phyloP scores from a whole-genome alignment of 2,888 invertebrate genomes.

The Lithosia quadra region DNA sequence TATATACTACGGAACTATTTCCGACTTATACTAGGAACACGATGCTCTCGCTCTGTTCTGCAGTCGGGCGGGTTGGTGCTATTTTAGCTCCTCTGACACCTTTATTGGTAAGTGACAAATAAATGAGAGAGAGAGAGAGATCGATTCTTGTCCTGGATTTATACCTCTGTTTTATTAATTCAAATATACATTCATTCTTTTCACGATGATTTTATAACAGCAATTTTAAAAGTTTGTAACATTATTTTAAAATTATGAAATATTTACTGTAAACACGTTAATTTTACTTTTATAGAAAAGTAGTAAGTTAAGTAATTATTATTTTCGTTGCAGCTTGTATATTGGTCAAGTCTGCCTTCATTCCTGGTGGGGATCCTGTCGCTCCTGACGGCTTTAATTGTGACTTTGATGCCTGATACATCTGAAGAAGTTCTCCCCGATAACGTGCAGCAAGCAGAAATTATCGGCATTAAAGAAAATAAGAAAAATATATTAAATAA shows the following conservation, averaged over 20 bases:
- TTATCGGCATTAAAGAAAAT: neutral
- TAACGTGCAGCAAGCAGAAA: slow-evolving; percentile 11
- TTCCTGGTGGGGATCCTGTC: slow-evolving; percentile 53
- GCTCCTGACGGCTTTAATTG: slow-evolving; percentile 48
- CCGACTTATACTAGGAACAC: slow-evolving; percentile 25
- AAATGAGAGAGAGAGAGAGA: too few relatives aligned
- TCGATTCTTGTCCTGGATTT: too few relatives aligned
- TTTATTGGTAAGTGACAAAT: slow-evolving; percentile 23
- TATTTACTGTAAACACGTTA: too few relatives aligned
- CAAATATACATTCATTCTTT: too few relatives aligned
- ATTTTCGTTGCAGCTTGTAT: slow-evolving; percentile 57
- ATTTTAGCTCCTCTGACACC: slow-evolving; percentile 24
- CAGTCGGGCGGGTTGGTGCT: slow-evolving; percentile 16
- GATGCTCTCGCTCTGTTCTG: slow-evolving; percentile 24
- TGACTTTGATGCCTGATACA: slow-evolving; percentile 56
- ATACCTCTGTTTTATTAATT: too few relatives aligned
- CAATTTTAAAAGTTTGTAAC: too few relatives aligned
- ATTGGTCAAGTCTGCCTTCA: slow-evolving; percentile 56
- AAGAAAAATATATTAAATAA: neutral
- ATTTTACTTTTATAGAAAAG: too few relatives aligned
- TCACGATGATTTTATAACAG: too few relatives aligned
- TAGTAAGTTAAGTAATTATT: neutral
- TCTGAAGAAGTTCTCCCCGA: slow-evolving; percentile 44
- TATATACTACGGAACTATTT: slow-evolving; percentile 25
- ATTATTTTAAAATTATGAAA: too few relatives aligned